Conservation (phyloP, 1,140 invertebrate species). For the Aradophagus sp. region DNA sequence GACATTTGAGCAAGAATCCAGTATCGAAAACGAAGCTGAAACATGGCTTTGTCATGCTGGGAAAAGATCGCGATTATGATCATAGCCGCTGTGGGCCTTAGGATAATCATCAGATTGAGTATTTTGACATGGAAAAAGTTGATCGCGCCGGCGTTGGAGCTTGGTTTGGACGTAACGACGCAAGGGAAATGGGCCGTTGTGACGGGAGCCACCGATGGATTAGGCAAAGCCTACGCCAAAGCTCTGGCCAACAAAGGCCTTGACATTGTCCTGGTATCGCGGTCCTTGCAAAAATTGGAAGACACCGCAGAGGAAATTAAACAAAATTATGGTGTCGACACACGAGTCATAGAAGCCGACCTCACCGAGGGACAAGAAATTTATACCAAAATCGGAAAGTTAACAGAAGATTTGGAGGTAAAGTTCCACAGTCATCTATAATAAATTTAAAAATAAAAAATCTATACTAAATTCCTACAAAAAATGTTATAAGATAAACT, state of each 20-base stretch:
- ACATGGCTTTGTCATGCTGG: constrained; percentile 69
- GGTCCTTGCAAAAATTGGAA: constrained; percentile 88
- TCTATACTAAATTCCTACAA: too few species aligned
- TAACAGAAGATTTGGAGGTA: constrained; percentile 84
- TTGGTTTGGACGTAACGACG: constrained; percentile 63
- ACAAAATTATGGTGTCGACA: constrained; percentile 84
- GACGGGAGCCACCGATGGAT: constrained; percentile 93
- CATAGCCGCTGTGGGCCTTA: constrained; percentile 62
- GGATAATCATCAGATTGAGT: constrained; percentile 59
- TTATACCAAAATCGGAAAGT: constrained; percentile 84
- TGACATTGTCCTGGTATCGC: constrained; percentile 91
- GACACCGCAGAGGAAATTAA: constrained; percentile 88
- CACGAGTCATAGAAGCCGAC: constrained; percentile 88
- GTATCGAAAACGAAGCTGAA: constrained; percentile 29
- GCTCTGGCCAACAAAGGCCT: constrained; percentile 87
- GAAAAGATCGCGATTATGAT: constrained; percentile 68
- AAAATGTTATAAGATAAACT: too few species aligned
- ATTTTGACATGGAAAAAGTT: constrained; percentile 68
- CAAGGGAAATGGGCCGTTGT: constrained; percentile 80
- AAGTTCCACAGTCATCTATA: too few species aligned
- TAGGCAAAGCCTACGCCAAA: constrained; percentile 92
- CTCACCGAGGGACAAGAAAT: constrained; percentile 83
- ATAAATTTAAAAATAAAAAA: too few species aligned
- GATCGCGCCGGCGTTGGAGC: constrained; percentile 64
- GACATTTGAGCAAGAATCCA: neutral